Evolutionary conservation across 1,140 invertebrate genomes (phyloP).

Genomic region (Formica exsecta): DNA sequence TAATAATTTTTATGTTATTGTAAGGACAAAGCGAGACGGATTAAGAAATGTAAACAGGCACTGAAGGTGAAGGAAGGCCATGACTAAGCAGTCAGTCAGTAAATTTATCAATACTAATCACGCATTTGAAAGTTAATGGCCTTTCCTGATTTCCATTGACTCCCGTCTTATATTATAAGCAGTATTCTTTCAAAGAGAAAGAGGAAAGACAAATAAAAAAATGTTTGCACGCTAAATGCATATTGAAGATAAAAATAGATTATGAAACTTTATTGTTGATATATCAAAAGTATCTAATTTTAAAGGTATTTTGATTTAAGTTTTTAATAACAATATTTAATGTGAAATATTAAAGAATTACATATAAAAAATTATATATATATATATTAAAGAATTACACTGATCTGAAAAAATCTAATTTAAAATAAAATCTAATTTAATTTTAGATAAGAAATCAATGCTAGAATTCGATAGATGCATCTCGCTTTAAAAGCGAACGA

Average conservation of each 20-base stretch:
- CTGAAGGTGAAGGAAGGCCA: no score
- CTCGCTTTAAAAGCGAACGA: conserved; percentile 34
- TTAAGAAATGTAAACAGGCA: no score
- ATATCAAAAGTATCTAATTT: neutral
- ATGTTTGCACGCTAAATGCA: neutral
- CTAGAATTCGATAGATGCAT: neutral
- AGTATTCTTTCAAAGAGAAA: neutral
- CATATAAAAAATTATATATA: no score
- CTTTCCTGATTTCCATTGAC: no score
- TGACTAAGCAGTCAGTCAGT: no score
- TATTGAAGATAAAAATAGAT: neutral
- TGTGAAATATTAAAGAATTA: neutral
- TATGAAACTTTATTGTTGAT: neutral
- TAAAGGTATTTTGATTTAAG: neutral
- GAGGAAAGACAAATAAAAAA: neutral
- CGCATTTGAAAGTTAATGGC: no score
- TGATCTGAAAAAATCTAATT: no score
- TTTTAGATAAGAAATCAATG: neutral
- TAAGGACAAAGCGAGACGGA: no score
- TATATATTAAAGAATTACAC: no score
- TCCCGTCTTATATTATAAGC: neutral
- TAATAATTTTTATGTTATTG: neutral
- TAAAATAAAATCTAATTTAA: no score
- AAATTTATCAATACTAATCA: no score
- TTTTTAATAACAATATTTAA: conserved; percentile 17